phyloP scores from a whole-genome alignment of 2,797 vertebrate species.

The Cottoperca gobio region DNA sequence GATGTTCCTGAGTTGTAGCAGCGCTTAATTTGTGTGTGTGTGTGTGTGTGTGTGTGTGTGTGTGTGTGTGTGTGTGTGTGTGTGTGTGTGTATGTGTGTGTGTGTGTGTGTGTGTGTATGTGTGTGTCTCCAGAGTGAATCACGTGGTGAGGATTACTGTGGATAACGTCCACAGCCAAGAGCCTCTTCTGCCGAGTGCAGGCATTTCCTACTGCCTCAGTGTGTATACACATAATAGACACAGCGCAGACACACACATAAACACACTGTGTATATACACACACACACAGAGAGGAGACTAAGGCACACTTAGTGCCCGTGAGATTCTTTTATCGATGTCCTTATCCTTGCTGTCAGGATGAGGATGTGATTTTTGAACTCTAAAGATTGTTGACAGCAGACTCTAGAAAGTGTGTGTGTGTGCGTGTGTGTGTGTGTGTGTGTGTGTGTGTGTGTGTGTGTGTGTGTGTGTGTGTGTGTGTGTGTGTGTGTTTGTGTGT shows the following conservation, averaged over 20 bases:
- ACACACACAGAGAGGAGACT: conserved; percentile 25
- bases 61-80: background rate
- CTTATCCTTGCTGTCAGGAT: conserved; percentile 47
- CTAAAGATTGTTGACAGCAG: conserved; percentile 55
- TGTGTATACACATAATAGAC: conserved; percentile 16
- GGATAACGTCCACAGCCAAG: conserved; percentile 61
- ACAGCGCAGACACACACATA: background rate
- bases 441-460: background rate
- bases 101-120: background rate
- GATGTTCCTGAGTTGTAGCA: conserved; percentile 35
- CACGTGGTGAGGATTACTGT: conserved; percentile 69
- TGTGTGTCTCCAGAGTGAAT: conserved; percentile 36
- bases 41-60: background rate
- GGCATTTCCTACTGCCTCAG: conserved; percentile 52
- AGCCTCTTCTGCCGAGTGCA: conserved; percentile 59
- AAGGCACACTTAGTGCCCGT: conserved; percentile 33
- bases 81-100: background rate
- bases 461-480: conserved; percentile 1
- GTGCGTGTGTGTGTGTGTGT: conserved; percentile 12
- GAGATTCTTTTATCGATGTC: conserved; percentile 51
- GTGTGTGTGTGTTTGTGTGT: background rate
- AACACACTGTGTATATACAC: background rate
- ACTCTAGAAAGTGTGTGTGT: conserved; percentile 2
- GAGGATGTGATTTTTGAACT: conserved; percentile 55
- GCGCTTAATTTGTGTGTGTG: conserved; percentile 22